Evolutionary conservation across 53 echinoderm and acorn worm genomes (phyloP), one percentile per base, ranked within the genome.

Genomic region (Holothuria scabra): DNA sequence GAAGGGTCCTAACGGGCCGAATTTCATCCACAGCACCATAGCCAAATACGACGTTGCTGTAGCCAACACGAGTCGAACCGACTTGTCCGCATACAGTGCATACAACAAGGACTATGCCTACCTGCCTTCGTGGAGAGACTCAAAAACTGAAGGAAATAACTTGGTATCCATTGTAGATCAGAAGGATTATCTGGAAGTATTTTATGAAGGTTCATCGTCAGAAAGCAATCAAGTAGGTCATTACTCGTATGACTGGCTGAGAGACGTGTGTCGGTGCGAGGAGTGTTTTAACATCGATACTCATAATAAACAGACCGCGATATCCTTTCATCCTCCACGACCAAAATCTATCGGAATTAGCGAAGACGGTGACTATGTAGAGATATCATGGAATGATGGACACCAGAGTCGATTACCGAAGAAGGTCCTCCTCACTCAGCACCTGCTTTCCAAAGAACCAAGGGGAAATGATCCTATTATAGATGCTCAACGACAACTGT

Each of bases 181-280:
- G 52, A 18, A 16, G 52, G 52, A 52, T 14, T 52, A 52, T 52
- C 18, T 52, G 18, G 52, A 52, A 18, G 72, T 72, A 11, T 6
- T 41, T 21, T 72, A 23, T 46, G 46, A 41, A 41, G 10, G 29
- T 28, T 31, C 23, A 22, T 65, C 65, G 52, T 52, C 52, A 52
- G 14, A 14, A 52, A 65, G 65, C 29, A 12, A 13, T 24, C 13
- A 72, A 12, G 23, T 24, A 11, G 46, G 72, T 46, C 21, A 48
- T 72, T 70, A 32, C 60, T 63, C 82, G 22, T 62, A 61, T 22
- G 63, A 46, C 22, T 82, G 82, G 82, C 82, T 82, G 23, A 82
- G 82, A 23, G 82, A 82, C 35, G 21, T 60, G 6, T 82, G 82
- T 82, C 60, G 82, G 23, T 82, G 82, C 41, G 8, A 20, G 0